Conservation (phyloP, 2,888 invertebrate genomes). For the Cheilosia vernalis region DNA sequence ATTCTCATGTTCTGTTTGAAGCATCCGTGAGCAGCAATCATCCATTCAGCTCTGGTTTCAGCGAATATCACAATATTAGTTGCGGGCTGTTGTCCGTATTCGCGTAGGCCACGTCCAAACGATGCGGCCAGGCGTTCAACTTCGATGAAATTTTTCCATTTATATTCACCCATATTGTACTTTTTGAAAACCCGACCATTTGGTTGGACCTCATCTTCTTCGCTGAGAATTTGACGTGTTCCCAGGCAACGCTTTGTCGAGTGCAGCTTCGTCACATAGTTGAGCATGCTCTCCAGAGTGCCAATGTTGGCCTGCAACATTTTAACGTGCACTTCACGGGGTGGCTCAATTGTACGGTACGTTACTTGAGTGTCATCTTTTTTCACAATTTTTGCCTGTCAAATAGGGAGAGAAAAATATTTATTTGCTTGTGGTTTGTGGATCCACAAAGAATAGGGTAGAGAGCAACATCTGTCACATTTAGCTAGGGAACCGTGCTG, state of each 20-base stretch:
- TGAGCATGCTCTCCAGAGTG: constrained; percentile 93
- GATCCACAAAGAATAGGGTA: too few species aligned
- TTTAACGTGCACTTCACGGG: constrained; percentile 88
- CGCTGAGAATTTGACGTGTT: constrained; percentile 94
- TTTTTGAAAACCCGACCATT: constrained; percentile 98
- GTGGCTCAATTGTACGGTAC: constrained; percentile 89
- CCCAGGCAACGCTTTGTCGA: constrained; percentile 92
- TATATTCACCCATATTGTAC: constrained; percentile 96
- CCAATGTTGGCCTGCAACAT: constrained; percentile 90
- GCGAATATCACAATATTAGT: constrained; percentile 96
- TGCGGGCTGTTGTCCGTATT: constrained; percentile 89
- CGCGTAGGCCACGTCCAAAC: constrained; percentile 93
- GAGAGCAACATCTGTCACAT: too few species aligned
- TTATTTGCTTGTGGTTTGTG: not conserved
- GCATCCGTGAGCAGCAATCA: constrained; percentile 97
- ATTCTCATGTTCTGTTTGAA: constrained; percentile 97
- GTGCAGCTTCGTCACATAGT: constrained; percentile 90
- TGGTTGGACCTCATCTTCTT: constrained; percentile 96
- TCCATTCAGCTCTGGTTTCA: constrained; percentile 99
- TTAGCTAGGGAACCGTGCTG: too few species aligned
- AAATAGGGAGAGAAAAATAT: constrained; percentile 52
- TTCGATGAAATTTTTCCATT: constrained; percentile 93
- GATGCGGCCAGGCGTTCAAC: constrained; percentile 89
- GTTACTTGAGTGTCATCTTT: constrained; percentile 88
- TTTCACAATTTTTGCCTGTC: constrained; percentile 88